Evolutionary conservation across 2,113 vertebrate genomes (phyloP), one percentile per base, ranked within the genome.

Genomic region (Platysteira castanea): DNA sequence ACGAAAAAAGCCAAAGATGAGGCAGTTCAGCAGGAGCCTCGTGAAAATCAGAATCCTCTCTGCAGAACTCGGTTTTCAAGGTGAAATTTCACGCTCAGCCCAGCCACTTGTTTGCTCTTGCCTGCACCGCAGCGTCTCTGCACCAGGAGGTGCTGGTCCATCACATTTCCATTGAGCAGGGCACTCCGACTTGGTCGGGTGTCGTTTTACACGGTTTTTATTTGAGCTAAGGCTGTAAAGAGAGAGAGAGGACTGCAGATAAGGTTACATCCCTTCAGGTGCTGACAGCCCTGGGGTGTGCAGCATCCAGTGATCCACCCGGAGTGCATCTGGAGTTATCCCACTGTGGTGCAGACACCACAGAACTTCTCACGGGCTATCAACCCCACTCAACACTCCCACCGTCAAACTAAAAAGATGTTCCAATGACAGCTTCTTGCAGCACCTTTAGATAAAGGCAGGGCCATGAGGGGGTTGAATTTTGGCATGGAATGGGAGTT

Each of bases 61-160:
- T 14, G 23, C 19, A 80, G 68, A 79, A 64, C 35, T 71, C 11
- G 0, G 28, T 67, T 61, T 85, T 83, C 50, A 39, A 30, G 1
- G 4, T 7, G 28, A 33, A 28, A 37, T 47, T 60, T 47, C 3
- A 0, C 13, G 6, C 47, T 64, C 79, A 50, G 35, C 20, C 39
- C 50, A 65, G 39, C 23, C 52, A 10, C 53, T 77, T 54, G 26
- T 50, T 54, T 70, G 71, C 12, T 73, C 31, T 17, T 59, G 54
- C 23, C 75, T 88, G 65, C 39, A 30, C 1, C 0, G 46, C 5
- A 2, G 42, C 57, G 60, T 35, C 70, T 91, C 67, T 82, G 77
- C 93, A 89, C 56, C 77, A 93, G 64, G 87, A 93, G 87, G 64
- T 82, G 90, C 84, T 94, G 80, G 47, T 82, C 69, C 14, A 22